phyloP scores from a whole-genome alignment of 2,888 invertebrate genomes.

The Cephus pygmeus region DNA sequence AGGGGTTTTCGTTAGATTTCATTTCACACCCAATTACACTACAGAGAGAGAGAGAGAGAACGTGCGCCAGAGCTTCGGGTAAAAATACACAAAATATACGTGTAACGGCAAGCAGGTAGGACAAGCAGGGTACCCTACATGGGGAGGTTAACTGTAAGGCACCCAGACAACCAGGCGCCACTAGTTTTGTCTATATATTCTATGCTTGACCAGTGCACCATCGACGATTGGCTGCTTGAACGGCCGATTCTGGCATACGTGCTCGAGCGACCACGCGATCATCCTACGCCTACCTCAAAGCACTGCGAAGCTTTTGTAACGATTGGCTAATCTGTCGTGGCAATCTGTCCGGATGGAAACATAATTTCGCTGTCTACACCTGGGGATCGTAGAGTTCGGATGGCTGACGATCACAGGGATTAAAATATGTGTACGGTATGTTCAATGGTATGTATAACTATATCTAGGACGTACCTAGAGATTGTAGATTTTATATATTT shows the following conservation, averaged over 20 bases:
- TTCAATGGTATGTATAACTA: not conserved
- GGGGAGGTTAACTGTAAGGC: not conserved
- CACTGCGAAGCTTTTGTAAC: not conserved
- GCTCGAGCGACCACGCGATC: not conserved
- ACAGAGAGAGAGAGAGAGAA: conserved; percentile 44
- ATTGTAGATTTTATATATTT: not conserved
- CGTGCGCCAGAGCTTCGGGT: conserved; percentile 2
- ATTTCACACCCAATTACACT: conserved; percentile 65
- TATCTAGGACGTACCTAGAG: not conserved
- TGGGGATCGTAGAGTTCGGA: not conserved
- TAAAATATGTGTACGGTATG: not conserved
- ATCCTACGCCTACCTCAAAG: not conserved
- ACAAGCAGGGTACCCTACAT: not conserved
- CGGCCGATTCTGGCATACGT: not conserved
- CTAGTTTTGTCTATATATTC: not conserved
- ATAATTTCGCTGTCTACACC: not conserved
- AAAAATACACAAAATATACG: conserved; percentile 16
- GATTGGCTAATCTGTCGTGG: not conserved
- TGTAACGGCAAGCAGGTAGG: not conserved
- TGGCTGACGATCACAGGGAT: not conserved
- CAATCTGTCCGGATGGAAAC: not conserved
- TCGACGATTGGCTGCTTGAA: not conserved
- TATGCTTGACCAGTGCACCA: not conserved
- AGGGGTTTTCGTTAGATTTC: conserved; percentile 66
- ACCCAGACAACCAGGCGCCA: not conserved